Evolutionary conservation across 2,797 vertebrate genomes (phyloP).

Genomic region (Arrhamphus sclerolepis): DNA sequence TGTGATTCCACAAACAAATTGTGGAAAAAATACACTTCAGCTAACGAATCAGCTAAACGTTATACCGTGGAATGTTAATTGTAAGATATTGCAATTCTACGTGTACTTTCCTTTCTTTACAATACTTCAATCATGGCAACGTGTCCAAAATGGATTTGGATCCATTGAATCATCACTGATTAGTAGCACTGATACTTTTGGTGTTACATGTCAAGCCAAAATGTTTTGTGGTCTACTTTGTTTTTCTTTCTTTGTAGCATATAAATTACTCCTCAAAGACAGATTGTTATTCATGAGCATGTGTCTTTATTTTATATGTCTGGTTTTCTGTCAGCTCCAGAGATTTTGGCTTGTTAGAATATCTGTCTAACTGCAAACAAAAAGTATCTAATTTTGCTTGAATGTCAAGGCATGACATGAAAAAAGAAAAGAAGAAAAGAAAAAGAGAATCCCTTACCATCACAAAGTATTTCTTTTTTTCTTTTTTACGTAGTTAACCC

Average conservation of each 20-base stretch:
- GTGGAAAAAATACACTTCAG: too few species aligned
- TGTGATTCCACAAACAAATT: too few species aligned
- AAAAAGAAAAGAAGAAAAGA: conserved; percentile 21
- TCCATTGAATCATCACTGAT: background rate
- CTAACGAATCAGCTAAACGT: too few species aligned
- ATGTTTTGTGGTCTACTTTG: background rate
- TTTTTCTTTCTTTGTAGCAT: background rate
- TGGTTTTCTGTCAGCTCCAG: conserved; percentile 9
- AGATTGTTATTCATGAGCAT: conserved; percentile 8
- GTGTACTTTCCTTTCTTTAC: too few species aligned
- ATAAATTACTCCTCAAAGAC: conserved; percentile 8
- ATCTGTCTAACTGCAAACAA: conserved; percentile 29
- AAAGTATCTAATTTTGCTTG: conserved; percentile 37
- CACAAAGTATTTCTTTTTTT: conserved; percentile 12
- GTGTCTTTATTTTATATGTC: conserved; percentile 12
- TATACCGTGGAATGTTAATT: too few species aligned
- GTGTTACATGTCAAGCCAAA: background rate
- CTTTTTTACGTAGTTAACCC: background rate
- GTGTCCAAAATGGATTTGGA: background rate
- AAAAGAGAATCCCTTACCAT: conserved; percentile 28
- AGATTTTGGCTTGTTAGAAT: conserved; percentile 26
- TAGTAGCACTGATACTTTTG: background rate
- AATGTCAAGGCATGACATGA: conserved; percentile 32
- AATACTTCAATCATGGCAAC: too few species aligned
- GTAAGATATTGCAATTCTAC: too few species aligned